Evolutionary conservation across 2,797 vertebrate species (phyloP).

Genomic region (Thunnus albacares): DNA sequence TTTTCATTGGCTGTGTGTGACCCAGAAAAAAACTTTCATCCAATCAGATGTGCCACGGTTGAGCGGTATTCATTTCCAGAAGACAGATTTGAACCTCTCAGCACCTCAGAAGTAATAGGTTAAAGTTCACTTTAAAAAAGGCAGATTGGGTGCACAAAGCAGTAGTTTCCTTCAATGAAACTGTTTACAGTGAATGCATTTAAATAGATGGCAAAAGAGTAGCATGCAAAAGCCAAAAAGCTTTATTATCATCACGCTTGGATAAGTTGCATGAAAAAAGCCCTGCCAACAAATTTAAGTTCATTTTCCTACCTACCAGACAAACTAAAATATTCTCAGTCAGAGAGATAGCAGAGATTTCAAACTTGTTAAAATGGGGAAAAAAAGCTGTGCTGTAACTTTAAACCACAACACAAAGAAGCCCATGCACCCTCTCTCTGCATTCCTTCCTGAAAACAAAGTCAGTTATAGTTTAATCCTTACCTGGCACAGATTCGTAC

Average conservation of each 20-base stretch:
- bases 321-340: neutral
- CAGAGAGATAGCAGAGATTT: slow-evolving; percentile 19
- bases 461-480: slow-evolving; percentile 41
- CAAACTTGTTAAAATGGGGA: slow-evolving; percentile 1
- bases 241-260: neutral
- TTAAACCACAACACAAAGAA: slow-evolving; percentile 59
- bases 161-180: neutral
- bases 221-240: slow-evolving; percentile 19
- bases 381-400: slow-evolving; percentile 45
- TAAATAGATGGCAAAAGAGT: neutral
- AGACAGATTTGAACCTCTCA: slow-evolving; percentile 20
- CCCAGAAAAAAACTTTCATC: slow-evolving; percentile 36
- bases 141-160: neutral
- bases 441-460: slow-evolving; percentile 56
- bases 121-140: neutral
- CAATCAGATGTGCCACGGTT: slow-evolving; percentile 65
- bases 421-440: slow-evolving; percentile 24
- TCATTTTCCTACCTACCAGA: neutral
- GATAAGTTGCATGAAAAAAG: slow-evolving; percentile 11
- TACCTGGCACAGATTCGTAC: slow-evolving; percentile 76
- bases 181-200: slow-evolving; percentile 1
- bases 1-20: slow-evolving; percentile 61
- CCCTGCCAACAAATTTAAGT: neutral
- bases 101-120: slow-evolving; percentile 12
- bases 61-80: slow-evolving; percentile 42